These are phyloP conservation scores for Prosopocoilus inquinatus DNA, from an alignment of 2,888 invertebrate species.

Conservation along the genomic window DNA sequence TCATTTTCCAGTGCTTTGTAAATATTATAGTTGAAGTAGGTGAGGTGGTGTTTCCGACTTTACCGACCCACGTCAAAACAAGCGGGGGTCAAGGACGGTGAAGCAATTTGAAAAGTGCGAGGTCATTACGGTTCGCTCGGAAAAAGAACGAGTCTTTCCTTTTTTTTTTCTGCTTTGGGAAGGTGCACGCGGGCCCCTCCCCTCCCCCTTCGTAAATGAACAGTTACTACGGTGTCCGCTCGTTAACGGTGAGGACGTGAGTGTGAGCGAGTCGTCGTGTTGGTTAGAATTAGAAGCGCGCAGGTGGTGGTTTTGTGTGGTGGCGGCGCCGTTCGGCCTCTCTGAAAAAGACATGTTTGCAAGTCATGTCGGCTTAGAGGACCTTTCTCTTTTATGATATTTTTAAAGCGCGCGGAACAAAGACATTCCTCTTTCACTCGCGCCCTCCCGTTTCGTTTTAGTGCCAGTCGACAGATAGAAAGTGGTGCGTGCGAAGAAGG, in stretches of 20 bases:
- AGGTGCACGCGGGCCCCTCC: not conserved
- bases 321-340: not conserved
- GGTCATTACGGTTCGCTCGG: constrained; percentile 44
- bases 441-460: constrained; percentile 29
- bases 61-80: constrained; percentile 11
- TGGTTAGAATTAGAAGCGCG: no score
- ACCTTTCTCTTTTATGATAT: constrained; percentile 25
- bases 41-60: not conserved
- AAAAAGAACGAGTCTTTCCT: constrained; percentile 16
- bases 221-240: no score
- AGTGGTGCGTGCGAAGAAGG: constrained; percentile 11
- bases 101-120: constrained; percentile 42
- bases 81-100: constrained; percentile 43
- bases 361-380: constrained; percentile 21
- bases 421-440: constrained; percentile 12
- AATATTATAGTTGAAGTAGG: no score
- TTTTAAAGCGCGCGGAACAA: constrained; percentile 21
- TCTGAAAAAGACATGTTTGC: constrained; percentile 14
- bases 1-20: no score
- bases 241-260: no score
- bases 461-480: constrained; percentile 31
- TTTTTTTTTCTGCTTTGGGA: not conserved
- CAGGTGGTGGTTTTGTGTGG: no score
- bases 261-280: no score
- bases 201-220: constrained; percentile 5